These are phyloP conservation scores for rabbit (Oryctolagus cuniculus) DNA, from an alignment of 2,113 vertebrate species.

Conservation along the genomic window DNA sequence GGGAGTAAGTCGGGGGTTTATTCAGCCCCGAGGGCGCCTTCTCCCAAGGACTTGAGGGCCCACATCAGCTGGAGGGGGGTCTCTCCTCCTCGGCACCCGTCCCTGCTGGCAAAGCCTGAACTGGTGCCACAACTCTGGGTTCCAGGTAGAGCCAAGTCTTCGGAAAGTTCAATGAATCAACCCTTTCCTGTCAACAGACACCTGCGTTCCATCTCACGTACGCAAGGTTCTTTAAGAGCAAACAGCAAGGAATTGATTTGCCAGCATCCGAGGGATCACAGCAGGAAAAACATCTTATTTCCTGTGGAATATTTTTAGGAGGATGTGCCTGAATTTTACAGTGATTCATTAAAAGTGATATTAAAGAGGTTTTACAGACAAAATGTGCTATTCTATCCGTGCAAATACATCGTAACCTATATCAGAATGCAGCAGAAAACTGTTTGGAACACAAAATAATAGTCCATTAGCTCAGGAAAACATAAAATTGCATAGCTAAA, in stretches of 20 bases:
- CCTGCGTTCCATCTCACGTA: background rate
- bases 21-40: fast-evolving
- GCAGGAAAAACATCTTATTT: background rate
- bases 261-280: background rate
- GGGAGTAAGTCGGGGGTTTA: too few species aligned
- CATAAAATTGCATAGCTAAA: constrained; percentile 12
- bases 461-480: constrained; percentile 52
- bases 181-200: background rate
- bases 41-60: too few species aligned
- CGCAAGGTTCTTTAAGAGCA: background rate
- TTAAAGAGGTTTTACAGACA: background rate
- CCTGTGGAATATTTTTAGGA: background rate
- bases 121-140: fast-evolving
- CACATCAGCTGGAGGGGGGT: background rate
- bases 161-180: background rate
- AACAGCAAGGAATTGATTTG: background rate
- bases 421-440: background rate
- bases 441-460: constrained; percentile 58
- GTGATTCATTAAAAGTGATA: background rate
- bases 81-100: background rate
- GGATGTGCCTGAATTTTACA: background rate
- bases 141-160: background rate
- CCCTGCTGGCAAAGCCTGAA: background rate
- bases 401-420: constrained; percentile 16
- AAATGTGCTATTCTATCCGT: background rate